Conservation (phyloP, 2,888 invertebrate species). For the Crocallis elinguaria region DNA sequence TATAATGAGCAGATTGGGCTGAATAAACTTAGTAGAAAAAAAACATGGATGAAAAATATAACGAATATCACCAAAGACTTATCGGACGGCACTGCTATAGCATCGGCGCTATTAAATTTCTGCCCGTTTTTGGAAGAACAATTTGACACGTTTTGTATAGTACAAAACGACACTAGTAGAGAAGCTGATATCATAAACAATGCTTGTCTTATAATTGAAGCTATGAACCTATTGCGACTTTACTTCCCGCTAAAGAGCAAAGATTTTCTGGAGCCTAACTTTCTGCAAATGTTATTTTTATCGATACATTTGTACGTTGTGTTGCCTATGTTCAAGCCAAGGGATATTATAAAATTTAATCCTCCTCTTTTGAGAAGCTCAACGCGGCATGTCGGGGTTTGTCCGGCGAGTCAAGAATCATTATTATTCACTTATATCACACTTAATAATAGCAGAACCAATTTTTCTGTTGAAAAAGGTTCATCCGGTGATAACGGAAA, state of each 20-base stretch:
- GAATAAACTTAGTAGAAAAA: conserved; percentile 47
- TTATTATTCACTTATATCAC: conserved; percentile 63
- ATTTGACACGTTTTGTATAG: conserved; percentile 74
- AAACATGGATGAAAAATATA: conserved; percentile 56
- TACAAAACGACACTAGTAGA: conserved; percentile 59
- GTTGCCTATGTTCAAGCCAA: conserved; percentile 80
- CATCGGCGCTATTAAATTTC: conserved; percentile 80
- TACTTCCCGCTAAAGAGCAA: conserved; percentile 81
- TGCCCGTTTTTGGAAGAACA: conserved; percentile 84
- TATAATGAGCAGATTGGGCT: conserved; percentile 63
- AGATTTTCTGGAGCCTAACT: conserved; percentile 82
- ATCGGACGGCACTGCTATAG: conserved; percentile 82
- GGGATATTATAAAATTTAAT: conserved; percentile 69
- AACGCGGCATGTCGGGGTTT: conserved; percentile 64
- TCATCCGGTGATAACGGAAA: conserved; percentile 63
- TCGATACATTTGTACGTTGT: conserved; percentile 82
- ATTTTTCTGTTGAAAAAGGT: conserved; percentile 69
- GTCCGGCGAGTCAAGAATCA: conserved; percentile 70
- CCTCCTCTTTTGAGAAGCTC: conserved; percentile 75
- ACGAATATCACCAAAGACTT: conserved; percentile 81
- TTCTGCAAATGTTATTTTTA: conserved; percentile 85
- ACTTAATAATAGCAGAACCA: conserved; percentile 63
- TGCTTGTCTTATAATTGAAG: conserved; percentile 80
- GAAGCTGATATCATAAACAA: conserved; percentile 81
- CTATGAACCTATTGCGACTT: conserved; percentile 81